Evolutionary conservation across 2,888 invertebrate genomes (phyloP), one percentile per base, ranked within the genome.

Genomic region (Hofmannophila pseudospretella): DNA sequence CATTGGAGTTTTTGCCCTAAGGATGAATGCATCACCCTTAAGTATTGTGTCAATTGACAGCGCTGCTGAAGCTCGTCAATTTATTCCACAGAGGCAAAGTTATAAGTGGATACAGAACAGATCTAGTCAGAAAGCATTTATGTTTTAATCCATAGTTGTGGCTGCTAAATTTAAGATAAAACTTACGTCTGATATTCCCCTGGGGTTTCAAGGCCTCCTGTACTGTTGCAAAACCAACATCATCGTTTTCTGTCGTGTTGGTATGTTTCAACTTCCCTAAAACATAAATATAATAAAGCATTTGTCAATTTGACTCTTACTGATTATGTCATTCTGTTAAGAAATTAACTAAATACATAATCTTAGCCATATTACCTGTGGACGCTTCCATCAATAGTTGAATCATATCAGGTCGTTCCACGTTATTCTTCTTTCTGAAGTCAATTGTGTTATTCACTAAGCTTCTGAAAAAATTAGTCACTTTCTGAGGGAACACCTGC

Each of bases 341-440:
- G 5, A 4, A 5, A 3, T 16, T 16, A 16, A 16, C 16, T 16
- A 16, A 16, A 5, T 3, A 16, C 5, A 16, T 16, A 4, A 16
- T 4, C n/a, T n/a, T n/a, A 11, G 10, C 2, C 12, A 10, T 5
- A 7, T 35, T 54, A 81, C 81, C 81, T 58, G 61, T 70, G 7
- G 64, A 55, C 4, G 76, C 68, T 40, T 89, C 86, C 75, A 90
- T 76, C n/a, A 90, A 45, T 2, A 90, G 50, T 38, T 90, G 88
- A 8, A 90, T 81, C 88, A 90, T 89, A 48, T 90, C 90, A 0
- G 88, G 88, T 38, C 90, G 58, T 1, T 84, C 67, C 3, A 89
- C 75, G 0, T 76, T 72, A 23, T 86, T 61, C 28, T 78, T 71
- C 25, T 81, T 74, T 7, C 90, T 70, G 2, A 66, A 56, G 28